A percentile compares a stretch with the other conserved stretches of the same genome.
Conservation (phyloP, 2,797 vertebrate species). For the Chelmon rostratus region DNA sequence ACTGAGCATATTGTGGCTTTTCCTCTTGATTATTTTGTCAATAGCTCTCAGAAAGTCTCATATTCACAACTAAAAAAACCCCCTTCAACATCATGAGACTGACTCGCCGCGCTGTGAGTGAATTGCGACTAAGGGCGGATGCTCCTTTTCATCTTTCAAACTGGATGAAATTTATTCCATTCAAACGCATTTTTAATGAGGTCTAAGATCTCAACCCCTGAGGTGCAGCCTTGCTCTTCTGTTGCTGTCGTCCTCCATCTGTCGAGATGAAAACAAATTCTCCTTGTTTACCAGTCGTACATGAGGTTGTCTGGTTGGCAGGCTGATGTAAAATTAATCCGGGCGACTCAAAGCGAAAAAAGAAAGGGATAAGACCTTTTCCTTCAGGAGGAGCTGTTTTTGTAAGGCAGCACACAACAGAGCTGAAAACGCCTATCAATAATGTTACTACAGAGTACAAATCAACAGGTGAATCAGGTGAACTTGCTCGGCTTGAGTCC, state of each 20-base stretch:
- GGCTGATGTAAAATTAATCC: slow-evolving; percentile 69
- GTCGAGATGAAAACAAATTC: slow-evolving; percentile 71
- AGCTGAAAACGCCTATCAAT: slow-evolving; percentile 33
- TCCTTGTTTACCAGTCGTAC: slow-evolving; percentile 65
- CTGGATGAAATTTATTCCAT: slow-evolving; percentile 52
- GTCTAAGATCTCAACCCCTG: slow-evolving; percentile 71
- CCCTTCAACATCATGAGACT: slow-evolving; percentile 11
- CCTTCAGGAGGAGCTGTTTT: slow-evolving; percentile 37
- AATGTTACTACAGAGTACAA: background rate
- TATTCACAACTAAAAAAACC: slow-evolving; percentile 4
- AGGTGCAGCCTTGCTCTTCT: slow-evolving; percentile 56
- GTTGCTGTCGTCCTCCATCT: slow-evolving; percentile 63
- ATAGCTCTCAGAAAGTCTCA: slow-evolving; percentile 8
- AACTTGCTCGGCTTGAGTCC: slow-evolving; percentile 25
- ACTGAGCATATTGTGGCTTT: slow-evolving; percentile 24
- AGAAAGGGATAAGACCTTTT: slow-evolving; percentile 22
- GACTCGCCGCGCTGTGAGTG: slow-evolving; percentile 19
- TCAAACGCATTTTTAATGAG: slow-evolving; percentile 64
- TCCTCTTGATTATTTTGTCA: slow-evolving; percentile 39
- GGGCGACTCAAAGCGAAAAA: slow-evolving; percentile 34
- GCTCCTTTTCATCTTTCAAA: slow-evolving; percentile 67
- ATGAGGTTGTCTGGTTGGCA: slow-evolving; percentile 53
- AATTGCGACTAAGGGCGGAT: slow-evolving; percentile 36
- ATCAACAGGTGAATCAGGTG: slow-evolving; percentile 32
- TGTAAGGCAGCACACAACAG: slow-evolving; percentile 9